Percentiles rank a stretch among this genome's conserved stretches.
These are phyloP conservation scores for Drosophila ezoana DNA, from an alignment of 2,888 invertebrate genomes.

Conservation along the genomic window DNA sequence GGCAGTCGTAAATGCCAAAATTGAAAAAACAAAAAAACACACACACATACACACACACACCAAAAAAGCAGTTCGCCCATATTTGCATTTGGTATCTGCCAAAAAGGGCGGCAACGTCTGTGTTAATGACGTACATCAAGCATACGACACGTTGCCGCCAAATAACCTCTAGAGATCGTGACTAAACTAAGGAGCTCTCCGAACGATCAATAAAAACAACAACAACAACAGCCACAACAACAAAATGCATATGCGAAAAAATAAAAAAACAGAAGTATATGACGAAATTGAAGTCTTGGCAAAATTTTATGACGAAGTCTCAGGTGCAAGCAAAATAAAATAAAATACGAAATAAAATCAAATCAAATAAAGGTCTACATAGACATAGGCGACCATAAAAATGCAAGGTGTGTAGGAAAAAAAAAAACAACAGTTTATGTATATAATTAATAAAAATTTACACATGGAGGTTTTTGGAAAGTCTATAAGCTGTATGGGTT, in stretches of 20 bases:
- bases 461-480: constrained; percentile 76
- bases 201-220: constrained; percentile 49
- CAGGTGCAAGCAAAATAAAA: constrained; percentile 55
- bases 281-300: constrained; percentile 49
- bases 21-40: constrained; percentile 10
- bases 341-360: constrained; percentile 53
- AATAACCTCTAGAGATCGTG: constrained; percentile 58
- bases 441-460: constrained; percentile 75
- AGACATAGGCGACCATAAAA: constrained; percentile 60
- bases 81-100: constrained; percentile 45
- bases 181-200: constrained; percentile 60
- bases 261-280: neutral
- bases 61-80: constrained; percentile 37
- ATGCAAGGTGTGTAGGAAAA: constrained; percentile 76
- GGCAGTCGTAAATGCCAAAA: constrained; percentile 39
- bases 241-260: constrained; percentile 43
- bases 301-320: constrained; percentile 44
- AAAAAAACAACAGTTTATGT: constrained; percentile 51
- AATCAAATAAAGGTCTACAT: constrained; percentile 69
- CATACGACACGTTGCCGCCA: constrained; percentile 49
- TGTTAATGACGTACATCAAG: constrained; percentile 61
- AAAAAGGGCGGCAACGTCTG: constrained; percentile 18
- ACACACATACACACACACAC: constrained; percentile 48
- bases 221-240: neutral
- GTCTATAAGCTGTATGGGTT: constrained; percentile 68